Conservation (phyloP, 2,113 vertebrate species). For the Orycteropus afer region DNA sequence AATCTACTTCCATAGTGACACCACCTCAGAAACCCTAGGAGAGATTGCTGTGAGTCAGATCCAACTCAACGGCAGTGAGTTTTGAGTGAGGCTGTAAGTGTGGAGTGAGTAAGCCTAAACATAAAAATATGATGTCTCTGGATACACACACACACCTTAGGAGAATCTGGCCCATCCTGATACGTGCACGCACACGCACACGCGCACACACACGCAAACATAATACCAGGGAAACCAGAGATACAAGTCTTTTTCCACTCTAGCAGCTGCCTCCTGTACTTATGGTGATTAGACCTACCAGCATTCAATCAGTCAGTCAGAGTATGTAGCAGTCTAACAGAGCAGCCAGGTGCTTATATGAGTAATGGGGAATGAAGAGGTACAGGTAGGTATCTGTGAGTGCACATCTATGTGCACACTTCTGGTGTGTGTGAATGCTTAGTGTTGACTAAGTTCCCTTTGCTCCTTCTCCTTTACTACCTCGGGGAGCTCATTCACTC, state of each 20-base stretch:
- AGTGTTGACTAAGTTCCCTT: neutral
- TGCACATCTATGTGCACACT: neutral
- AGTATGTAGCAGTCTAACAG: neutral
- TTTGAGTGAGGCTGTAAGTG: no score
- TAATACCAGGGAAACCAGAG: neutral
- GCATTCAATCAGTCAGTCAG: neutral
- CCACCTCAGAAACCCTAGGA: no score
- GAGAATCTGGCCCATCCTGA: neutral
- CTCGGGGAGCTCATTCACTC: neutral
- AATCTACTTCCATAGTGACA: no score
- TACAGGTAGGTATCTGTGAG: neutral
- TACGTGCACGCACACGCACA: neutral
- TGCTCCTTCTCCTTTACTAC: neutral
- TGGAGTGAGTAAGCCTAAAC: neutral
- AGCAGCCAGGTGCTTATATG: neutral
- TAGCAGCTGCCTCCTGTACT: neutral
- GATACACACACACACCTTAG: neutral
- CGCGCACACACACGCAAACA: neutral
- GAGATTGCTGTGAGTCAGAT: no score
- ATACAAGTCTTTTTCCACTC: neutral
- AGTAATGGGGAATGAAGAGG: neutral
- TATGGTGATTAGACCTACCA: neutral
- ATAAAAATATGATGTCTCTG: neutral
- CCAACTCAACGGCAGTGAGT: no score
- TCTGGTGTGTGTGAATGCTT: neutral